Percentiles rank a stretch among this genome's conserved stretches.
Evolutionary conservation across 2,888 invertebrate genomes (phyloP).

Genomic region (Colostygia pectinataria): DNA sequence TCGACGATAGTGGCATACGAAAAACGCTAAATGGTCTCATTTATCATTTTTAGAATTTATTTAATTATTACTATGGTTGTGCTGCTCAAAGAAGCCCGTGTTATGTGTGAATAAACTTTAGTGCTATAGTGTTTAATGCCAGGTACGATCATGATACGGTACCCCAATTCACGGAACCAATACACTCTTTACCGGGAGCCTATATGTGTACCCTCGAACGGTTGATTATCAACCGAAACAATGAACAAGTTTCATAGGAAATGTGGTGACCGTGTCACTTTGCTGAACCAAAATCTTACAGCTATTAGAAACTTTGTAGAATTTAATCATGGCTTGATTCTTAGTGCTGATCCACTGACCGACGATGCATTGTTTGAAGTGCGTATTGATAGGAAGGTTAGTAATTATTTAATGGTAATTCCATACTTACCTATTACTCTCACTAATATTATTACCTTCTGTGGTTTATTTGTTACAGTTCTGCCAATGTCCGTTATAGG

Average conservation of each 20-base stretch:
- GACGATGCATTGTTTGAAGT: conserved; percentile 94
- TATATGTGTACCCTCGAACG: neutral
- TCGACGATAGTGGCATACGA: no score
- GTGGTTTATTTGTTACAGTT: no score
- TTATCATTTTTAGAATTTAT: no score
- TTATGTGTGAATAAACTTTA: conserved; percentile 1
- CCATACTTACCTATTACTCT: neutral
- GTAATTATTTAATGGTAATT: conserved; percentile 18
- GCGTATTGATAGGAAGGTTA: conserved; percentile 94
- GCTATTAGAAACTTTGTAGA: conserved; percentile 91
- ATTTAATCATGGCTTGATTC: conserved; percentile 94
- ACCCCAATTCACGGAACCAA: neutral
- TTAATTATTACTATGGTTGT: neutral
- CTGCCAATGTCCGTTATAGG: no score
- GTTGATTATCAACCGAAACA: conserved; percentile 26
- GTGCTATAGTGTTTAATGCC: neutral
- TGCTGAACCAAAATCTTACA: conserved; percentile 92
- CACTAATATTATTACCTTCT: no score
- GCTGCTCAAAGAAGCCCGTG: neutral
- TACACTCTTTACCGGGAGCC: neutral
- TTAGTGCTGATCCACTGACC: conserved; percentile 89
- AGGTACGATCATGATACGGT: conserved; percentile 9
- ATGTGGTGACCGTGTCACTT: conserved; percentile 92
- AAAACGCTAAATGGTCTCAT: no score
- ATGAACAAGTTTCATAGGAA: conserved; percentile 88